Evolutionary conservation across 2,888 invertebrate genomes (phyloP), one percentile per base, ranked within the genome.

Genomic region (Diachrysia chrysitis): DNA sequence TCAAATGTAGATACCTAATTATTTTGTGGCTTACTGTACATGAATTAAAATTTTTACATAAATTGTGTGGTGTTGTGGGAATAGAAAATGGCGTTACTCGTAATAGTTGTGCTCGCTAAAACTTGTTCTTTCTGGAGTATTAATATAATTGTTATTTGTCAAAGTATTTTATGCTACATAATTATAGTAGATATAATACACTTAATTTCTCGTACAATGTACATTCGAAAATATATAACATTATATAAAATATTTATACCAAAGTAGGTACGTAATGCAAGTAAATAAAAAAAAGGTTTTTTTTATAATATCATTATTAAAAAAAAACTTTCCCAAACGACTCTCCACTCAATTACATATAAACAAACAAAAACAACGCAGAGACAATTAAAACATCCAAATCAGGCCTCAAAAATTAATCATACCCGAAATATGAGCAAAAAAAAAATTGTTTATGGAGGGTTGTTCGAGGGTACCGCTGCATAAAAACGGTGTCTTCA

Each of bases 401-500:
- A 74, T 73, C 81, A 81, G 76, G 32, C 23, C 37, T 21, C 64
- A 57, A 70, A 81, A 81, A 81, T 73, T 81, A 81, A 81, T 79
- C 77, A 81, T 65, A 65, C 65, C 77, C 71, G 58, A 69, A 68
- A 60, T 71, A 69, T 53, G 59, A 65, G 69, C 66, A 73, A 65
- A 73, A 58, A 65, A 73, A 58, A 64, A 66, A 73, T 77, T 76
- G 65, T 77, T 78, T 70, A 60, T 55, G 66, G 66, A 75, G 83
- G 82, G 84, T 75, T 69, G 71, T 55, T 66, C 59, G 58, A 61
- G 76, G 69, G 66, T 70, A 71, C 14, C 79, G 82, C 80, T 83
- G 83, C 83, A 83, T 82, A 86, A 89, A 88, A 87, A 85, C 63
- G 57, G 58, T 77, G 78, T 79, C 83, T 85, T 86, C 85, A 83